Evolutionary conservation across 2,797 vertebrate genomes (phyloP).

Genomic region (Cottoperca gobio): DNA sequence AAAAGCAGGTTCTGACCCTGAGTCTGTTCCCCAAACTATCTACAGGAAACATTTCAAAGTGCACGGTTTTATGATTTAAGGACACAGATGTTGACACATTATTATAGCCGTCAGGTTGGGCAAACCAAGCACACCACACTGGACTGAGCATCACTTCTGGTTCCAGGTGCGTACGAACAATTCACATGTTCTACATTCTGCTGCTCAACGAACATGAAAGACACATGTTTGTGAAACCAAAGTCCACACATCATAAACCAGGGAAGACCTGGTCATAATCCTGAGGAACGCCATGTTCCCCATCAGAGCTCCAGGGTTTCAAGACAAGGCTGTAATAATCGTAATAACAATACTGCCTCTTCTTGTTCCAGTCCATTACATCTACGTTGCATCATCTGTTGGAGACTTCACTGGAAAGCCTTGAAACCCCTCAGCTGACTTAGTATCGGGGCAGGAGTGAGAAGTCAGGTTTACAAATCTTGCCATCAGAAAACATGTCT

Average conservation of each 20-base stretch:
- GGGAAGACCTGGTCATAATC: constrained; percentile 25
- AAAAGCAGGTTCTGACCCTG: not conserved
- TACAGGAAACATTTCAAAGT: not conserved
- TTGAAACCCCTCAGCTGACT: constrained; percentile 14
- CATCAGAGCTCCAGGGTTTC: constrained; percentile 7
- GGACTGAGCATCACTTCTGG: not conserved
- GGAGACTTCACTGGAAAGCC: constrained; percentile 35
- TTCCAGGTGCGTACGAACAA: not conserved
- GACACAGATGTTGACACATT: not conserved
- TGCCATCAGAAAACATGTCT: constrained; percentile 42
- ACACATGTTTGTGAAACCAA: constrained; percentile 36
- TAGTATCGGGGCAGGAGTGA: constrained; percentile 5
- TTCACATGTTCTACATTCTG: constrained; percentile 1
- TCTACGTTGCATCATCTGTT: constrained; percentile 55
- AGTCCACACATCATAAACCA: constrained; percentile 24
- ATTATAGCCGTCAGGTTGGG: not conserved
- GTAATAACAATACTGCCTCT: not conserved
- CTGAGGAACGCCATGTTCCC: not conserved
- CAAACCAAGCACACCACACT: not conserved
- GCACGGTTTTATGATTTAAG: not conserved
- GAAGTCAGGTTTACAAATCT: constrained; percentile 17
- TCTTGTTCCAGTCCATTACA: constrained; percentile 38
- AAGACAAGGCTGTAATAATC: constrained; percentile 31
- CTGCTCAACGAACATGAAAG: constrained; percentile 23
- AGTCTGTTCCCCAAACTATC: not conserved